phyloP scores from a whole-genome alignment of 2,113 vertebrate species.

The Saccopteryx leptura region DNA sequence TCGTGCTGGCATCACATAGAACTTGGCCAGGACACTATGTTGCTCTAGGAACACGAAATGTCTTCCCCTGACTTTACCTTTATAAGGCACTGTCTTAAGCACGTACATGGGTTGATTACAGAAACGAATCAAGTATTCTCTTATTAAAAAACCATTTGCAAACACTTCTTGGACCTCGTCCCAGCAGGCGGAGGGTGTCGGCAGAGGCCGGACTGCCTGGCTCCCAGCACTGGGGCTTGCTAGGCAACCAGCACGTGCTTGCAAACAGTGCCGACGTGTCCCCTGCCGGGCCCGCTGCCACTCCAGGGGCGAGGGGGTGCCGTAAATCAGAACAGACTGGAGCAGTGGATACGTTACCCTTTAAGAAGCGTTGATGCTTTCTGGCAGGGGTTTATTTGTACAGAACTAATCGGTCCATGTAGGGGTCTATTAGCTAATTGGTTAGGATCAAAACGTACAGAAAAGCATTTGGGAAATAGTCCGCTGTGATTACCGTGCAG shows the following conservation, averaged over 20 bases:
- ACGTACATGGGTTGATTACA: conserved; percentile 97
- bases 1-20: conserved; percentile 87
- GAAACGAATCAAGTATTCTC: conserved; percentile 96
- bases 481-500: conserved; percentile 44
- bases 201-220: neutral
- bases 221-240: conserved; percentile 22
- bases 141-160: conserved; percentile 19
- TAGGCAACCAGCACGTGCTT: conserved; percentile 47
- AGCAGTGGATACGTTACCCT: neutral
- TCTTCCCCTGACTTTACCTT: conserved; percentile 94
- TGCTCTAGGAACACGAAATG: conserved; percentile 86
- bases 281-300: neutral
- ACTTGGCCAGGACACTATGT: conserved; percentile 86
- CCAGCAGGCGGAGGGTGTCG: neutral
- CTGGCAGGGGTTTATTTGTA: conserved; percentile 66
- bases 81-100: conserved; percentile 95
- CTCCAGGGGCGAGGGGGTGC: neutral
- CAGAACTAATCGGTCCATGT: conserved; percentile 62
- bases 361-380: conserved; percentile 53
- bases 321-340: neutral
- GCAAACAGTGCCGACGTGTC: neutral
- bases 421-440: conserved; percentile 69
- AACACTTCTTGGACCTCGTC: neutral
- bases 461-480: conserved; percentile 50
- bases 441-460: conserved; percentile 49